A percentile compares a stretch with the other conserved stretches of the same genome.
phyloP scores from a whole-genome alignment of 2,113 vertebrate species.

The Mohoua ochrocephala region DNA sequence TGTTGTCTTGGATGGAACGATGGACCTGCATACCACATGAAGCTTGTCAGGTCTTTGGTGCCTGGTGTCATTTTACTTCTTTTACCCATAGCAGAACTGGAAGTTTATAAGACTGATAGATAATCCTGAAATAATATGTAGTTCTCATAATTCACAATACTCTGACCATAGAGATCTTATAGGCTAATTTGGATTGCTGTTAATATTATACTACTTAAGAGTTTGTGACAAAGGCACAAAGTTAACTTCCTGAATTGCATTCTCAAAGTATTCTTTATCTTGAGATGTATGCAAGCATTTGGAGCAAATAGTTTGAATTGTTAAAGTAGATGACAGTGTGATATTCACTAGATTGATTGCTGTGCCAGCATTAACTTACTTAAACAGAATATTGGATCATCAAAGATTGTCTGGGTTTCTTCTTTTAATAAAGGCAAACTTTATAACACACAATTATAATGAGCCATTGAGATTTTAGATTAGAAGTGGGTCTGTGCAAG shows the following conservation, averaged over 20 bases:
- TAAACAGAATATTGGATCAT: background rate
- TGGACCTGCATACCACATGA: background rate
- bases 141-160: background rate
- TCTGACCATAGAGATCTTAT: background rate
- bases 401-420: background rate
- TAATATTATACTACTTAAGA: background rate
- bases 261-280: background rate
- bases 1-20: background rate
- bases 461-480: conserved; percentile 42
- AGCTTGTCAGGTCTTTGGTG: background rate
- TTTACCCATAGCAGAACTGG: background rate
- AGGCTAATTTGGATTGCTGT: background rate
- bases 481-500: conserved; percentile 21
- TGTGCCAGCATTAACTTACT: background rate
- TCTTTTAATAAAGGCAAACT: background rate
- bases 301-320: background rate
- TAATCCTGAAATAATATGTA: background rate
- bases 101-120: background rate
- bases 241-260: background rate
- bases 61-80: background rate
- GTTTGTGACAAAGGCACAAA: background rate
- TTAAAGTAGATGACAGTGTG: background rate
- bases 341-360: background rate
- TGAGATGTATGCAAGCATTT: background rate
- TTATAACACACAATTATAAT: background rate